phyloP scores from a whole-genome alignment of 1,140 invertebrate genomes.

The Diuraphis noxia region DNA sequence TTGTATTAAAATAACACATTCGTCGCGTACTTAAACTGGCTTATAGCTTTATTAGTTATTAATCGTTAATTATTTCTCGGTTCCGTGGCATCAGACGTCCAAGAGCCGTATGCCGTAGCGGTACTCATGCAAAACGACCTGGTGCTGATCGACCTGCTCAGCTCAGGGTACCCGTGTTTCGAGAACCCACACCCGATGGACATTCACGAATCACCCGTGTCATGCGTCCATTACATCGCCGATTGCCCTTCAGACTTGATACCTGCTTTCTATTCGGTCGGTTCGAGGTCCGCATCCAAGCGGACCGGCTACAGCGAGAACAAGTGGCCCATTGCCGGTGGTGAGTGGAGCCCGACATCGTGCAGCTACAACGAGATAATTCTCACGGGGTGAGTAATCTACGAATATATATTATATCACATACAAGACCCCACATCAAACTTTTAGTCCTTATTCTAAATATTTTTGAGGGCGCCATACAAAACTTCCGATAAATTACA shows the following conservation, averaged over 20 bases:
- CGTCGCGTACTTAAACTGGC: neutral
- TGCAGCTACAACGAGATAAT: constrained; percentile 97
- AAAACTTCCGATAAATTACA: no score
- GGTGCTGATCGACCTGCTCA: constrained; percentile 94
- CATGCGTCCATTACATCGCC: constrained; percentile 92
- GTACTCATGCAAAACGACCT: constrained; percentile 97
- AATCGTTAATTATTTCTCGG: constrained; percentile 57
- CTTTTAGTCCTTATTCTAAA: no score
- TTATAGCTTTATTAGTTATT: neutral
- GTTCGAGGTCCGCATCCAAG: constrained; percentile 70
- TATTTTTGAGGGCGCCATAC: no score
- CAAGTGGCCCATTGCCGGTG: constrained; percentile 93
- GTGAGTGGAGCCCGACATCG: constrained; percentile 90
- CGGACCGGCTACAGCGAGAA: constrained; percentile 89
- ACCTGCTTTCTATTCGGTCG: constrained; percentile 88
- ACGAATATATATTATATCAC: neutral
- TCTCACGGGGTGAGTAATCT: constrained; percentile 80
- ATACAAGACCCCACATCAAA: no score
- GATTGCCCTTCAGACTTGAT: constrained; percentile 98
- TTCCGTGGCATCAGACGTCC: constrained; percentile 75
- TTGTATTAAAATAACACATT: no score
- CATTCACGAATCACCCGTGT: constrained; percentile 95
- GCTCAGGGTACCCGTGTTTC: constrained; percentile 95
- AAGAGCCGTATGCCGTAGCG: constrained; percentile 96
- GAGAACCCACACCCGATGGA: constrained; percentile 99